A percentile compares a stretch with the other conserved stretches of the same genome.
Evolutionary conservation across 2,888 invertebrate genomes (phyloP).

Genomic region (Euclidia mi): DNA sequence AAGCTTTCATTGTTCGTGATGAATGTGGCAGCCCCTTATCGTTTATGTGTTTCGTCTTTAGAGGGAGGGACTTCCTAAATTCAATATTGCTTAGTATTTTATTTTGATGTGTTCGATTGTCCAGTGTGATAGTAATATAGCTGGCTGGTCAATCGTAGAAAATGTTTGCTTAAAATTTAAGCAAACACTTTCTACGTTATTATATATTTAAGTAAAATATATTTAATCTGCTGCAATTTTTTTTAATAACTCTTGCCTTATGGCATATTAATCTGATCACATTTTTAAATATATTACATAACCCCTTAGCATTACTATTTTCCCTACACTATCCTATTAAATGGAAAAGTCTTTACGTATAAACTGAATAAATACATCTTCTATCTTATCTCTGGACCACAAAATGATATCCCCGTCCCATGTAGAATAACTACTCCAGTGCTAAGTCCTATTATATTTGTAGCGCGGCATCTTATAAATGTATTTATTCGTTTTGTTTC

Average conservation of each 20-base stretch:
- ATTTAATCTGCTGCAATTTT: no score
- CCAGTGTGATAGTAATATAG: conserved; percentile 8
- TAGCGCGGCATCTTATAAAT: conserved; percentile 16
- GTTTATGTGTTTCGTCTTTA: conserved; percentile 36
- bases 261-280: no score
- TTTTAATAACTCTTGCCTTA: no score
- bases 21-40: conserved; percentile 41
- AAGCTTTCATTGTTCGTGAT: conserved; percentile 52
- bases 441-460: background rate
- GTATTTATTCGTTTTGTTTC: conserved; percentile 54
- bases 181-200: no score
- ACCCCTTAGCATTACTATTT: no score
- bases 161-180: no score
- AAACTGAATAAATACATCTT: background rate
- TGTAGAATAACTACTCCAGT: background rate
- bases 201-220: no score
- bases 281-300: no score
- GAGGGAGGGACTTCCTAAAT: conserved; percentile 11
- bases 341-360: no score
- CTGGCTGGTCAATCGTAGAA: no score
- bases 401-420: background rate
- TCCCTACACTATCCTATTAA: no score
- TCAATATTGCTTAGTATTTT: conserved; percentile 15
- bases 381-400: background rate
- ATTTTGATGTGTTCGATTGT: conserved; percentile 23